Evolutionary conservation across 2,888 invertebrate genomes (phyloP).

Genomic region (Dichetophora obliterata): DNA sequence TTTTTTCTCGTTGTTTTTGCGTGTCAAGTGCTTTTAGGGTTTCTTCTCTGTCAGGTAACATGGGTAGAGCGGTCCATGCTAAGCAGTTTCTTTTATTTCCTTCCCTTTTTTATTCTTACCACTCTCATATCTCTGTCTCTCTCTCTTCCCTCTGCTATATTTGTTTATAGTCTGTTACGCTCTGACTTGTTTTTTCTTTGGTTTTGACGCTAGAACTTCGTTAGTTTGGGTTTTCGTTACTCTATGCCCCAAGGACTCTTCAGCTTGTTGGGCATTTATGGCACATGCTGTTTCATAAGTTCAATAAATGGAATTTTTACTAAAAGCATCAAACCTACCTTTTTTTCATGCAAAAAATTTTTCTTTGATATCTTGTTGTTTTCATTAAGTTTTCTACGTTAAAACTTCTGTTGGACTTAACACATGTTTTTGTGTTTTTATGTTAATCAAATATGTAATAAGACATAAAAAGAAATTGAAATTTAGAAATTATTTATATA

Average conservation of each 20-base stretch:
- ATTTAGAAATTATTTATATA: too few relatives aligned
- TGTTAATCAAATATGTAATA: too few relatives aligned
- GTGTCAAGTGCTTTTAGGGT: too few relatives aligned
- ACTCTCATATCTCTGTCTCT: too few relatives aligned
- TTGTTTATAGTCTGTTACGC: not conserved
- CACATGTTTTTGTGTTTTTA: not conserved
- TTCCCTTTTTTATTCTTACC: not conserved
- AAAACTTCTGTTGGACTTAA: not conserved
- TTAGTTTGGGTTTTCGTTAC: too few relatives aligned
- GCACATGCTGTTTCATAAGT: constrained; percentile 24
- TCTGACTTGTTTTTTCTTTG: not conserved
- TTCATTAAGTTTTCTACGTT: too few relatives aligned
- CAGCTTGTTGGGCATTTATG: not conserved
- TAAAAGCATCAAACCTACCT: not conserved
- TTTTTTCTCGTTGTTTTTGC: not conserved
- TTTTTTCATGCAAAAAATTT: not conserved
- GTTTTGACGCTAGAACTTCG: too few relatives aligned
- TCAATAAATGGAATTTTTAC: constrained; percentile 25
- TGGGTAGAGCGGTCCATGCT: not conserved
- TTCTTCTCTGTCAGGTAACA: not conserved
- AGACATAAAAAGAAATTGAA: too few relatives aligned
- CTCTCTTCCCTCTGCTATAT: too few relatives aligned
- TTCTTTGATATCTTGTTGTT: too few relatives aligned
- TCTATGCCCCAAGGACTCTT: not conserved
- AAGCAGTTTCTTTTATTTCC: not conserved